These are phyloP conservation scores for Calonectris borealis DNA, from an alignment of 2,113 vertebrate species.

Conservation along the genomic window DNA sequence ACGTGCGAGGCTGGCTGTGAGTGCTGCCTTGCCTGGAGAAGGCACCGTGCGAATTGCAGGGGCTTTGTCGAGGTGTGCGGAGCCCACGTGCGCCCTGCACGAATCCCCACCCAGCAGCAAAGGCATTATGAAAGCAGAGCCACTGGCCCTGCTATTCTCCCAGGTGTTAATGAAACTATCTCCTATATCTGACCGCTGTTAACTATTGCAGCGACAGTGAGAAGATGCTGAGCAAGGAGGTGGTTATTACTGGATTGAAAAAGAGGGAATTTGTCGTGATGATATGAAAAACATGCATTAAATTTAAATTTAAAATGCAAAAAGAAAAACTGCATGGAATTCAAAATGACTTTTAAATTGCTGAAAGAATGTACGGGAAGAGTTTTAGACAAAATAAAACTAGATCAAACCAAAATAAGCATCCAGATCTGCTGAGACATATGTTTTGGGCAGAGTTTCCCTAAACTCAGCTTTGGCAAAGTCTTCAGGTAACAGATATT, in stretches of 20 bases:
- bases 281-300: neutral
- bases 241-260: neutral
- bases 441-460: constrained; percentile 16
- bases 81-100: fast-evolving
- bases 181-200: fast-evolving
- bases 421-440: constrained; percentile 22
- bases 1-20: neutral
- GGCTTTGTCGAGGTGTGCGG: neutral
- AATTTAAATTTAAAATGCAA: neutral
- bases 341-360: constrained; percentile 11
- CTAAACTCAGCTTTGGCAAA: constrained; percentile 8
- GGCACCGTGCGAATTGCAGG: neutral
- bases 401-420: constrained; percentile 7
- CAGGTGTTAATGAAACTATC: neutral
- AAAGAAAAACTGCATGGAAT: neutral
- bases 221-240: neutral
- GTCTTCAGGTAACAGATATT: constrained; percentile 40
- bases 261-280: neutral
- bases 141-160: neutral
- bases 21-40: neutral
- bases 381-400: constrained; percentile 41
- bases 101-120: fast-evolving
- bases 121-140: neutral
- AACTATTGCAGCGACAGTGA: fast-evolving
- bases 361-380: neutral